Conservation (phyloP, 2,113 vertebrate species). For the Microtus pennsylvanicus region DNA sequence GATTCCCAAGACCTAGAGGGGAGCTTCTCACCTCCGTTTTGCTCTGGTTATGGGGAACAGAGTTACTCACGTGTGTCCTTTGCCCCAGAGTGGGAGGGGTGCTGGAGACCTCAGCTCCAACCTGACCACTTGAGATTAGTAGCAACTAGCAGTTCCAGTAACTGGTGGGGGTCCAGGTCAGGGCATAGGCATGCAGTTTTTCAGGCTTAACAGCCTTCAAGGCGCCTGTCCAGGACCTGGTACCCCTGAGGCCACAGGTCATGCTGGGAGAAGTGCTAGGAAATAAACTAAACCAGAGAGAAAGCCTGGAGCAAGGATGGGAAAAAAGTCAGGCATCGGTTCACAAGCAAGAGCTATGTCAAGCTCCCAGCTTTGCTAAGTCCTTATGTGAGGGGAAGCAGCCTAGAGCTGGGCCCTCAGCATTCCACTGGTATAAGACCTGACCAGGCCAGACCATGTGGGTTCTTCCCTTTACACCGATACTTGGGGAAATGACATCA, state of each 20-base stretch:
- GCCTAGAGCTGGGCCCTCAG: neutral
- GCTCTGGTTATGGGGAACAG: neutral
- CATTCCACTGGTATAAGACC: neutral
- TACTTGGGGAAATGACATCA: neutral
- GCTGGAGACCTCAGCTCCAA: neutral
- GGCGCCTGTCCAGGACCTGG: neutral
- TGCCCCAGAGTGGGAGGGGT: neutral
- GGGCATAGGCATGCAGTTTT: neutral
- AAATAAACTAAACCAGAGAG: neutral
- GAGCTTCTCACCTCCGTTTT: neutral
- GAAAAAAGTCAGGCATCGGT: neutral
- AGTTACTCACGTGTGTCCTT: neutral
- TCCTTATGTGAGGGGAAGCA: neutral
- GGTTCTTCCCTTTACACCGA: neutral
- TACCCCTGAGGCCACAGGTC: slow-evolving; percentile 39
- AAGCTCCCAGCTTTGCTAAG: neutral
- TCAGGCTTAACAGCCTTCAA: neutral
- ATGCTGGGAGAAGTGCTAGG: neutral
- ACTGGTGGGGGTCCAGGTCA: neutral
- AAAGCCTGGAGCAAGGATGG: neutral
- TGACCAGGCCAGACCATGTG: neutral
- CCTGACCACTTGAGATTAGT: neutral
- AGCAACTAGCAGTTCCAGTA: neutral
- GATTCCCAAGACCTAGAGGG: neutral
- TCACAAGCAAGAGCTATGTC: neutral